Base-by-base conservation (phyloP, 2,888 invertebrate species). In the Hypsopygia costalis region DNA sequence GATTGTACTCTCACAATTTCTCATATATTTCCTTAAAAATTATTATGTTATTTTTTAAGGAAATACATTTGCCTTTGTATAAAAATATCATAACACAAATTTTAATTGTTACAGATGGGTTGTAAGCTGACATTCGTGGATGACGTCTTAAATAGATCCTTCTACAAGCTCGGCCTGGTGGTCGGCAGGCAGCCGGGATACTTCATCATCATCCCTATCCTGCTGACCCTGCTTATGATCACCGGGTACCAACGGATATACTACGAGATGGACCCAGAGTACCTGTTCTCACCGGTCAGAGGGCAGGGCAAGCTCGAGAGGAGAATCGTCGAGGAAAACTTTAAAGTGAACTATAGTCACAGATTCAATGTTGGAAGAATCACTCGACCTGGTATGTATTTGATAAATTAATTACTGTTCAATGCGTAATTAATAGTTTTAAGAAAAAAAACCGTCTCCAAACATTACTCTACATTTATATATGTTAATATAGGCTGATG, bases 231-330 rank as follows among this genome's bases (percentile, higher is more conserved):
- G 41, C 91, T 97, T 38, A 95, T 95, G 78, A 92, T 95, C 76
- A 97, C 97, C 12, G 97, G 97, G 37, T 95, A 94, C 80, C 97
- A 97, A 81, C 91, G 92, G 72, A 91, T 97, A 44, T 89, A 93
- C 71, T 97, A 96, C 82, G 95, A 97, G 86, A 97, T 97, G 85
- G 97, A 97, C 78, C 97, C 97, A 0, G 97, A 97, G 75, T 97
- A 97, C 81, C 90, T 97, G 10, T 97, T 97, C 87, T 96, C 96
- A 27, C 97, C 97, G 0, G 90, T 95, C 51, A 94, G 95, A 61
- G 97, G 97, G 0, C 94, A 94, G 55, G 96, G 95, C 8, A 96
- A 96, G 79, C 74, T 90, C 33, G 97, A 97, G 70, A 90, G 97
- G 54, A 91, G 93, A 16, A 91, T 95, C 37, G 95, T 96, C 8